Evolutionary conservation across 2,888 invertebrate genomes (phyloP), one percentile per base, ranked within the genome.

Genomic region (Eupithecia inturbata): DNA sequence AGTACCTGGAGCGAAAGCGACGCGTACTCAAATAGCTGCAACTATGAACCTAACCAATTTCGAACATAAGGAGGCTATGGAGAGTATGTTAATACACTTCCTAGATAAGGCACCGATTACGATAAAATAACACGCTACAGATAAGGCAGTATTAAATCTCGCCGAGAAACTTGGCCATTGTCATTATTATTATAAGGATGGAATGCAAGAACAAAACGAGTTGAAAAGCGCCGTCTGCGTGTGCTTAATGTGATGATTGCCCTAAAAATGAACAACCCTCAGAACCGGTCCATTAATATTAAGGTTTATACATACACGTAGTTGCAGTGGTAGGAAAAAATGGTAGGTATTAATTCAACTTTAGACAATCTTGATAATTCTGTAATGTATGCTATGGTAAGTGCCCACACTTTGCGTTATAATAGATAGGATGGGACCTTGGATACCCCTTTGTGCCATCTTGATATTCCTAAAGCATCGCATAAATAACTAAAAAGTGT

Each of bases 1-100:
- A 78, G 81, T 85, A 84, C 84, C 84, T 84, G 80, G 74, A 79
- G 82, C 83, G 82, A 83, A 83, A 85, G 85, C 83, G 78, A 85
- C 85, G 83, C 84, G 83, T 78, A 83, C 84, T 82, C 82, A 83
- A 84, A 81, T 83, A 83, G 81, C 81, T 75, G 74, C 74, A 81
- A 79, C 80, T 78, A 79, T 81, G 79, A 79, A 75, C 79, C 76
- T 71, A 79, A 77, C 82, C 83, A 86, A 83, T 84, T 84, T 84
- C 82, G 79, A 80, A 72, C 74, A 66, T 57, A 70, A 72, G 71
- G 80, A 79, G 75, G 81, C 77, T 81, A 82, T 72, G 68, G 67
- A 70, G 79, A 81, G 79, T 80, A 82, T 83, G 83, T 82, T 84
- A 85, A 83, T 82, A 78, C 76, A 74, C 78, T 82, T 82, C 80